These are phyloP conservation scores for Bergia puertoricense DNA, from an alignment of 92 coral and sea anemone genomes.

Conservation along the genomic window DNA sequence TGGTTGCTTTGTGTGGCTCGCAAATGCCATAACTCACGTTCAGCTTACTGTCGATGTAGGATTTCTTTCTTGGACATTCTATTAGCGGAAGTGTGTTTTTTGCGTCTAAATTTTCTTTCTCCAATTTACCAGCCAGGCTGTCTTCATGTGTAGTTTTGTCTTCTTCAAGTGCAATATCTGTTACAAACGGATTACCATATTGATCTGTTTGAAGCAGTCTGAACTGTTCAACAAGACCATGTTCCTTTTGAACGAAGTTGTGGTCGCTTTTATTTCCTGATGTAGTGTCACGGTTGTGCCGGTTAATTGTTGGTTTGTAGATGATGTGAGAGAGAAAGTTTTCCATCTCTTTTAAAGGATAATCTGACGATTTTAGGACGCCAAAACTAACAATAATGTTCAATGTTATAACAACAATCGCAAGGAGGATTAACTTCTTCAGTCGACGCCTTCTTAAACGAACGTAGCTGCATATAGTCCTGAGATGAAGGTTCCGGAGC, in stretches of 20 bases:
- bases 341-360: not conserved
- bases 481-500: too few species aligned
- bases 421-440: not conserved
- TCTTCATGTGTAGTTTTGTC: not conserved
- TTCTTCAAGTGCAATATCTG: not conserved
- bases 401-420: not conserved
- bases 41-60: not conserved
- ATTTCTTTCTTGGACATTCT: conserved; percentile 8
- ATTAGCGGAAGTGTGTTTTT: not conserved
- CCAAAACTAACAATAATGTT: not conserved
- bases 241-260: not conserved
- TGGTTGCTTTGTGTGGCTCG: conserved; percentile 59
- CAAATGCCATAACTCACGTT: conserved; percentile 53
- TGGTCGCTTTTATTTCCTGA: not conserved
- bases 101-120: not conserved
- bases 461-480: not conserved
- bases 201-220: not conserved
- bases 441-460: not conserved
- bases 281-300: too few species aligned
- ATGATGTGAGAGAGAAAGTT: not conserved
- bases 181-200: not conserved
- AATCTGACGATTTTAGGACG: too few species aligned
- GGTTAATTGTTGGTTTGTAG: too few species aligned
- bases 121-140: not conserved
- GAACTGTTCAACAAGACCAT: not conserved